Conservation (phyloP, 2,113 vertebrate species). For the Cavia porcellus region DNA sequence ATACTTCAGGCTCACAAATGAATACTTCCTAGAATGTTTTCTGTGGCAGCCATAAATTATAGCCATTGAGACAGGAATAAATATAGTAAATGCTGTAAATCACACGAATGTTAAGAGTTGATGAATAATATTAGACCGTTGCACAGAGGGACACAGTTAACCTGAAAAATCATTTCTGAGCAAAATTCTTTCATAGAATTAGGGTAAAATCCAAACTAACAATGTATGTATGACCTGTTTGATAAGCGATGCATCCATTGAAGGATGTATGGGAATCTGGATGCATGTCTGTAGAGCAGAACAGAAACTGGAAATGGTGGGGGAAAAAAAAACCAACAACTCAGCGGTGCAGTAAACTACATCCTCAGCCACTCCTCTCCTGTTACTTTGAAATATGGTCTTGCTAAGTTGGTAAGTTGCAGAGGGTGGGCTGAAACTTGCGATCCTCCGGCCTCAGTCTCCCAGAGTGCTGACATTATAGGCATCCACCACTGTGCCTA, state of each 20-base stretch:
- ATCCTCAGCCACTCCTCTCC: background rate
- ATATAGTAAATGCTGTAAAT: background rate
- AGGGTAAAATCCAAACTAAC: constrained; percentile 8
- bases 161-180: background rate
- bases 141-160: background rate
- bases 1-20: background rate
- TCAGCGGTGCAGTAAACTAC: background rate
- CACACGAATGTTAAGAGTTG: background rate
- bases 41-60: background rate
- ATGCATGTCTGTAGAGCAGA: background rate
- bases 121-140: background rate
- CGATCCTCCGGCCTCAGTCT: background rate
- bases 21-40: background rate
- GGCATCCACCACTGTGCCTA: background rate
- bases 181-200: background rate
- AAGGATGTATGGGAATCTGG: background rate
- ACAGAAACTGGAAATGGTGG: background rate
- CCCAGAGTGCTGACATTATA: background rate
- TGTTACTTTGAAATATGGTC: background rate
- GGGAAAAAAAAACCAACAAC: background rate
- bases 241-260: background rate
- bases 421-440: background rate
- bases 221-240: background rate
- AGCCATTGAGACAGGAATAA: background rate
- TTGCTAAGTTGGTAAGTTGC: background rate